Conservation (phyloP, 2,888 invertebrate genomes). For the Sphinx pinastri region DNA sequence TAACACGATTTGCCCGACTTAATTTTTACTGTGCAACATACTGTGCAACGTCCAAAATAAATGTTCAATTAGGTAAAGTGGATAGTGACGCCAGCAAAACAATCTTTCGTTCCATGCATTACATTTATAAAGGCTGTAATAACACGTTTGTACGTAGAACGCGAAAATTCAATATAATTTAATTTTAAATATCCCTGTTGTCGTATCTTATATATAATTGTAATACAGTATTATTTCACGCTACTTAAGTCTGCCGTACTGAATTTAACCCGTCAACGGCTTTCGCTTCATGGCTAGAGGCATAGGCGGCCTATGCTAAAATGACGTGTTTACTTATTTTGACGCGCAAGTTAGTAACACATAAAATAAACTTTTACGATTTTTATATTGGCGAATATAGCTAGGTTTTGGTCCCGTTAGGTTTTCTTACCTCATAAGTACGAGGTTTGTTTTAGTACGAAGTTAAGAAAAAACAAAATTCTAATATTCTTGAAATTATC, state of each 20-base stretch:
- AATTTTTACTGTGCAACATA: no score
- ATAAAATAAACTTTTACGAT: no score
- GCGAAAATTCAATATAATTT: conserved; percentile 15
- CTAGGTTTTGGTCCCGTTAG: no score
- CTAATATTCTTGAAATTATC: no score
- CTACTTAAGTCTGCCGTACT: conserved; percentile 31
- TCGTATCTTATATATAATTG: conserved; percentile 18
- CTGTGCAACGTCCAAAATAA: no score
- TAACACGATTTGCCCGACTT: no score
- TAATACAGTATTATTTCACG: conserved; percentile 34
- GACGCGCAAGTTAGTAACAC: no score
- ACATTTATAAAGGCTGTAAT: neutral
- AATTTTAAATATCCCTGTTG: conserved; percentile 9
- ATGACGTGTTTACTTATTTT: neutral
- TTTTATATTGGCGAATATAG: no score
- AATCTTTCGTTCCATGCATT: neutral
- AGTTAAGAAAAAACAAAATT: no score
- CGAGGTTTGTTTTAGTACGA: no score
- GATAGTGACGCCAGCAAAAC: neutral
- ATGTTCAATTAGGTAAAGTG: no score
- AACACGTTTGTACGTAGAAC: conserved; percentile 9
- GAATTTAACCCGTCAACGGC: conserved; percentile 13
- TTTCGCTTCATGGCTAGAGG: neutral
- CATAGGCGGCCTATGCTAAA: neutral
- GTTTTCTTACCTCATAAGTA: no score